Evolutionary conservation across 2,113 vertebrate species (phyloP).

Genomic region (Plectropomus leopardus): DNA sequence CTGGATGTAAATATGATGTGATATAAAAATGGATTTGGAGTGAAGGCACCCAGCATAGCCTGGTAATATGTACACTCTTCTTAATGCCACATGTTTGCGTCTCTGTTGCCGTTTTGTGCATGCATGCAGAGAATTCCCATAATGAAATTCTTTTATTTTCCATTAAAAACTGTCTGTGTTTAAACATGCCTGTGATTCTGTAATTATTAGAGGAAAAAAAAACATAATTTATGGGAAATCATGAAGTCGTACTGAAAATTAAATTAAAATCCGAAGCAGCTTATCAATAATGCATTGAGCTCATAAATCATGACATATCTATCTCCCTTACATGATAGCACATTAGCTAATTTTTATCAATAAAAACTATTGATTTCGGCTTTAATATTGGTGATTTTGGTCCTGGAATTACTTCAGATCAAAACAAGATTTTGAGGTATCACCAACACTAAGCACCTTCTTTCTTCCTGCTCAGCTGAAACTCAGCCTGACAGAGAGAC

Average conservation of each 20-base stretch:
- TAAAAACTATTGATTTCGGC: background rate
- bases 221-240: background rate
- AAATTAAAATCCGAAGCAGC: background rate
- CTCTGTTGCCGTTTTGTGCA: background rate
- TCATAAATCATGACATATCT: background rate
- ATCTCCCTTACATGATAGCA: background rate
- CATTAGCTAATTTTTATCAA: background rate
- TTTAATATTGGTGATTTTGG: background rate
- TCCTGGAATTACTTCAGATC: background rate
- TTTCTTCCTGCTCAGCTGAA: background rate
- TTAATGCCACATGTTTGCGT: background rate
- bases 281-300: background rate
- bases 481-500: slow-evolving; percentile 4
- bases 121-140: background rate
- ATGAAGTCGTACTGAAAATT: background rate
- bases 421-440: too few relatives aligned
- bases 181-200: background rate
- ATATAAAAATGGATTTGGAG: too few relatives aligned
- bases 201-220: background rate
- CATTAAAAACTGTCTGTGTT: background rate
- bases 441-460: too few relatives aligned
- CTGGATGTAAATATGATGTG: background rate
- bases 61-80: background rate
- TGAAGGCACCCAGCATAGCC: background rate
- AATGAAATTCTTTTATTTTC: background rate